Conservation (phyloP, 2,113 vertebrate genomes). For the Tupaia tana region DNA sequence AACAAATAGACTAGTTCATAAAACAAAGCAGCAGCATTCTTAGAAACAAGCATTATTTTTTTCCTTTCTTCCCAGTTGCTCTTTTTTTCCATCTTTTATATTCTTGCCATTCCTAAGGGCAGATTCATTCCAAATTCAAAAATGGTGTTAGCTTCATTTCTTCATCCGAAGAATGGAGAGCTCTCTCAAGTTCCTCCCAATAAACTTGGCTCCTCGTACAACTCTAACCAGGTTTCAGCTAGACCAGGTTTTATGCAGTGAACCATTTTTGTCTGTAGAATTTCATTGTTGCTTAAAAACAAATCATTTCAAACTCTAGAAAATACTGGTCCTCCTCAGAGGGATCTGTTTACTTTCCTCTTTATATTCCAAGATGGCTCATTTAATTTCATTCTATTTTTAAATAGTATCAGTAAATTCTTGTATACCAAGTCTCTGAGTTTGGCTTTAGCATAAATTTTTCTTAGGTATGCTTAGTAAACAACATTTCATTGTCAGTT, state of each 20-base stretch:
- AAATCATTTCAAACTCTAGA: slow-evolving; percentile 20
- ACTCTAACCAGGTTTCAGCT: background rate
- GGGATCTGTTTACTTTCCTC: background rate
- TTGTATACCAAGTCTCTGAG: background rate
- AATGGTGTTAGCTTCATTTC: background rate
- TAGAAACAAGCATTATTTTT: slow-evolving; percentile 79
- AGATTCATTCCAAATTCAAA: slow-evolving; percentile 66
- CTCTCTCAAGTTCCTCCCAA: slow-evolving; percentile 6
- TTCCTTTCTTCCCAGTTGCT: slow-evolving; percentile 77
- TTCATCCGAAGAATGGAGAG: slow-evolving; percentile 11
- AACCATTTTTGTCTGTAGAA: slow-evolving; percentile 18
- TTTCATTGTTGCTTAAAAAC: slow-evolving; percentile 30
- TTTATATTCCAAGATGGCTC: slow-evolving; percentile 39
- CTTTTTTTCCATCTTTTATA: slow-evolving; percentile 80
- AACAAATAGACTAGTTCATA: slow-evolving; percentile 81
- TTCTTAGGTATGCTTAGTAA: background rate
- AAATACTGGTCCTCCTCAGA: background rate
- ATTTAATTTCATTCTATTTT: slow-evolving; percentile 47
- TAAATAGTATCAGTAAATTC: background rate
- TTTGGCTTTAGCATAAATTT: slow-evolving; percentile 43
- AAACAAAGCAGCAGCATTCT: slow-evolving; percentile 86
- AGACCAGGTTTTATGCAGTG: background rate
- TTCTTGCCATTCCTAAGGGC: slow-evolving; percentile 65
- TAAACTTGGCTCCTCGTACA: background rate
- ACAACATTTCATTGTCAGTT: background rate